A percentile compares a stretch with the other conserved stretches of the same genome.
Evolutionary conservation across 2,888 invertebrate genomes (phyloP).

Genomic region (Hoplodrina blanda): DNA sequence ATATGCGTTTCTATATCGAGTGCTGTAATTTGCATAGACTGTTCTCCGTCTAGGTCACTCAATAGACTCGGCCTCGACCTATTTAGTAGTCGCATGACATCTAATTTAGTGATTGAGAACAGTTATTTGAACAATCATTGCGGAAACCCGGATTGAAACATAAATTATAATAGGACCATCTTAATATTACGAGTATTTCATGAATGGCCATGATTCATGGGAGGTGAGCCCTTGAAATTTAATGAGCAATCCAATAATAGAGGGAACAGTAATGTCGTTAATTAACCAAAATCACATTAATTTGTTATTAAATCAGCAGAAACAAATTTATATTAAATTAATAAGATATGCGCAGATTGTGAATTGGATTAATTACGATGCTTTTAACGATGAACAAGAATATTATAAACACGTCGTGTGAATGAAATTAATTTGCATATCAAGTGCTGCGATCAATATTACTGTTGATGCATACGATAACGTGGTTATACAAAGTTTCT

Average conservation of each 20-base stretch:
- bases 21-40: constrained; percentile 62
- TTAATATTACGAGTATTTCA: constrained; percentile 38
- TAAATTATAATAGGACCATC: constrained; percentile 39
- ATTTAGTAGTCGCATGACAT: constrained; percentile 76
- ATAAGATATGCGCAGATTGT: constrained; percentile 32
- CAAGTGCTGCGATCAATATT: constrained; percentile 30
- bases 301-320: constrained; percentile 31
- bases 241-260: constrained; percentile 21
- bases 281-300: constrained; percentile 33
- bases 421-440: constrained; percentile 42
- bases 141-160: constrained; percentile 46
- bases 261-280: constrained; percentile 22
- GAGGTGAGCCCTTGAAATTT: constrained; percentile 18
- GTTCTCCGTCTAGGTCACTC: constrained; percentile 72
- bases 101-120: constrained; percentile 80
- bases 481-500: constrained; percentile 1
- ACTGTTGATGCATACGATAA: constrained; percentile 17
- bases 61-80: constrained; percentile 82
- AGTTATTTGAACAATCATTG: constrained; percentile 68
- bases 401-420: constrained; percentile 36
- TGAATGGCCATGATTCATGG: constrained; percentile 34
- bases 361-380: constrained; percentile 50
- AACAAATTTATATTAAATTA: constrained; percentile 37
- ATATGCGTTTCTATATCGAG: constrained; percentile 66
- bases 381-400: constrained; percentile 37